Percentiles rank a stretch among this genome's conserved stretches.
Evolutionary conservation across 2,113 vertebrate species (phyloP).

Genomic region (Piaya cayana): DNA sequence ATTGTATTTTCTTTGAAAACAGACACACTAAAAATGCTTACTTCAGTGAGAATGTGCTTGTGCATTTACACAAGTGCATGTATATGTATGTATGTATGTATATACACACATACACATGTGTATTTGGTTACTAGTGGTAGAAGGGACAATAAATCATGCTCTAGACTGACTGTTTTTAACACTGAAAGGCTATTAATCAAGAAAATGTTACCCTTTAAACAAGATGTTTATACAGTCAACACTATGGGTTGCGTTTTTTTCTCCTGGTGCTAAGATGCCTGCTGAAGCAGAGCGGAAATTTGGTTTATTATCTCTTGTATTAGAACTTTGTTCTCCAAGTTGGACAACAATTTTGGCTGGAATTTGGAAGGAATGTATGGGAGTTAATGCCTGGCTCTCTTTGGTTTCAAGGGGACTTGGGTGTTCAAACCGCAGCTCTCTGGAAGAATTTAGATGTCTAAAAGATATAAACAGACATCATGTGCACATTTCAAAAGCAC

Average conservation of each 20-base stretch:
- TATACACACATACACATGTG: background rate
- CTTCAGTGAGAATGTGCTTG: background rate
- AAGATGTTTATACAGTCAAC: constrained; percentile 37
- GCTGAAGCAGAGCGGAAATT: background rate
- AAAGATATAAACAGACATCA: background rate
- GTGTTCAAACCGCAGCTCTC: background rate
- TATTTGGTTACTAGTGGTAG: background rate
- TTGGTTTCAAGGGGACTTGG: background rate
- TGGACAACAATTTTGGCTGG: background rate
- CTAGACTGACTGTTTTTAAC: constrained; percentile 28
- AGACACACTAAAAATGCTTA: background rate
- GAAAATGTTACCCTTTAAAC: constrained; percentile 29
- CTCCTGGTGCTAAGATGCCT: constrained; percentile 20
- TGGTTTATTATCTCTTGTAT: background rate
- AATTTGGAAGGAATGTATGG: background rate
- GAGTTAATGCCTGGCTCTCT: background rate
- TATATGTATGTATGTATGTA: background rate
- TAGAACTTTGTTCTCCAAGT: background rate
- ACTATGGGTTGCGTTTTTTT: background rate
- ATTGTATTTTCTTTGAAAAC: constrained; percentile 21
- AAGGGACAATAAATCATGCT: constrained; percentile 1
- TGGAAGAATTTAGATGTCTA: background rate
- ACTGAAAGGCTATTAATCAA: constrained; percentile 48
- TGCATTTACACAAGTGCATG: background rate
- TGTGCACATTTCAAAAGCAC: background rate